Evolutionary conservation across 2,888 invertebrate species (phyloP).

Genomic region (Xestia xanthographa): DNA sequence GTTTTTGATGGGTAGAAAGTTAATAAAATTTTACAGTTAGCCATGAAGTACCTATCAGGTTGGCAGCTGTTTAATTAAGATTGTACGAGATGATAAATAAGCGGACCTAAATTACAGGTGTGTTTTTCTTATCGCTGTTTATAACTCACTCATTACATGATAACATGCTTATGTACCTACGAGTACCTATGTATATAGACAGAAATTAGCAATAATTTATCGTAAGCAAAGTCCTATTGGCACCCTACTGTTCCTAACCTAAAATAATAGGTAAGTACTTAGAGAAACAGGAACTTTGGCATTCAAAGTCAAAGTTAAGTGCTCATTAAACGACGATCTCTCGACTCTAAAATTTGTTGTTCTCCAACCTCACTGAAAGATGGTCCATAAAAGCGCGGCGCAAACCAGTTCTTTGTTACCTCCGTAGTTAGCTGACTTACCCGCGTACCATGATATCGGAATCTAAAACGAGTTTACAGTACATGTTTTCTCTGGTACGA

Average conservation of each 20-base stretch:
- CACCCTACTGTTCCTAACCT: not conserved
- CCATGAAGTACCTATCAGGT: constrained; percentile 12
- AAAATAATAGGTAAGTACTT: constrained; percentile 27
- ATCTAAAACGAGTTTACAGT: constrained; percentile 68
- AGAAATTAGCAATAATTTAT: constrained; percentile 10
- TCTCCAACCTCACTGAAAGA: constrained; percentile 68
- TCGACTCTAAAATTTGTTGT: constrained; percentile 72
- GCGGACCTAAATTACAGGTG: constrained; percentile 37
- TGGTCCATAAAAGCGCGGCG: constrained; percentile 74
- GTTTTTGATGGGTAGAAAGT: constrained; percentile 11
- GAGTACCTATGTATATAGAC: constrained; percentile 1
- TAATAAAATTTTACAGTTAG: constrained; percentile 23
- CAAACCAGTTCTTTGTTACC: constrained; percentile 83
- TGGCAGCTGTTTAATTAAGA: constrained; percentile 46
- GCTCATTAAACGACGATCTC: constrained; percentile 68
- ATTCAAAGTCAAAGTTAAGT: constrained; percentile 66
- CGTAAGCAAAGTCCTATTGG: not conserved
- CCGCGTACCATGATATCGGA: constrained; percentile 68
- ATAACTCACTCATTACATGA: constrained; percentile 24
- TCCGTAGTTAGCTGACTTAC: constrained; percentile 63
- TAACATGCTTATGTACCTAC: constrained; percentile 11
- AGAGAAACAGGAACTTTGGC: constrained; percentile 52
- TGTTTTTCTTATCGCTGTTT: constrained; percentile 44
- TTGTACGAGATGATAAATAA: constrained; percentile 42
- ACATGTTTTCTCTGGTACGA: constrained; percentile 67